Percentiles rank a stretch among this genome's conserved stretches.
Evolutionary conservation across 2,797 vertebrate species (phyloP).

Genomic region (Malurus leucopterus): DNA sequence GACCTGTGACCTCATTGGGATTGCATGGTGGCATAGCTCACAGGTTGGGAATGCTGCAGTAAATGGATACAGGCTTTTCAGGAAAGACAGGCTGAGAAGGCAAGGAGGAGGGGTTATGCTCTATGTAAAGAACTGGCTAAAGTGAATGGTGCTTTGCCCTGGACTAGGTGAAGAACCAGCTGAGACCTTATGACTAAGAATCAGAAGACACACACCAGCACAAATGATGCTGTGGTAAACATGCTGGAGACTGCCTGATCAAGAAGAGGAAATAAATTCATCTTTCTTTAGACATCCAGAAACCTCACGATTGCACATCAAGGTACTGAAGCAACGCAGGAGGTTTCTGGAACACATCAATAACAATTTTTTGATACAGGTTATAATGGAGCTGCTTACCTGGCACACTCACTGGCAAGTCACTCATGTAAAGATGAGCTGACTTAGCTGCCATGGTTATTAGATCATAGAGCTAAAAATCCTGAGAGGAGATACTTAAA

Average conservation of each 20-base stretch:
- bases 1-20: neutral
- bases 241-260: neutral
- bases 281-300: neutral
- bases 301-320: neutral
- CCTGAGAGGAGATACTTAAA: neutral
- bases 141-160: neutral
- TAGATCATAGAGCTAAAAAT: neutral
- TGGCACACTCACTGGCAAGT: neutral
- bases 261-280: neutral
- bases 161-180: neutral
- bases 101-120: neutral
- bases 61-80: constrained; percentile 28
- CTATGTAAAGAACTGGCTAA: neutral
- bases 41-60: neutral
- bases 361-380: neutral
- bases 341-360: neutral
- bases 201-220: neutral
- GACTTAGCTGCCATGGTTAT: neutral
- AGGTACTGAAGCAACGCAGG: neutral
- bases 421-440: neutral
- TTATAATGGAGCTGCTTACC: neutral
- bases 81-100: constrained; percentile 7
- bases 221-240: neutral
- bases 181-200: neutral
- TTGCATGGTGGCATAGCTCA: neutral